These are phyloP conservation scores for Bombyx mandarina DNA, from an alignment of 1,140 invertebrate genomes.

Conservation along the genomic window DNA sequence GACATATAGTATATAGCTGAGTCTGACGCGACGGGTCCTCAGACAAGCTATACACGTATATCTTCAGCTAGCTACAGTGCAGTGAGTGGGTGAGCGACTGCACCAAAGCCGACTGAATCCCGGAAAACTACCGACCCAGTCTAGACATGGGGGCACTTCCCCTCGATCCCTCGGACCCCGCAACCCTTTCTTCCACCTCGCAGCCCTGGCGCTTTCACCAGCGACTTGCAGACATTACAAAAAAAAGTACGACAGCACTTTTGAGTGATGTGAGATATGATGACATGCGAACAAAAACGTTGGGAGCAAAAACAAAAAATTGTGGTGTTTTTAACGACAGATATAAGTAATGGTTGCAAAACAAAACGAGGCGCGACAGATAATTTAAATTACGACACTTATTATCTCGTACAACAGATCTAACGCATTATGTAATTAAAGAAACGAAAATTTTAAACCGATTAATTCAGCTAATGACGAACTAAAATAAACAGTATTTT, in stretches of 20 bases:
- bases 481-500: too few species aligned
- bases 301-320: not conserved
- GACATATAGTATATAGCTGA: slow-evolving; percentile 55
- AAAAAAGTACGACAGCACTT: slow-evolving; percentile 62
- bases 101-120: slow-evolving; percentile 67
- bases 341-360: too few species aligned
- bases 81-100: slow-evolving; percentile 64
- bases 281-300: slow-evolving; percentile 42
- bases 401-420: too few species aligned
- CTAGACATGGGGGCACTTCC: slow-evolving; percentile 68
- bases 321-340: too few species aligned
- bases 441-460: too few species aligned
- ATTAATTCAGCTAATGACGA: too few species aligned
- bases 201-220: slow-evolving; percentile 61
- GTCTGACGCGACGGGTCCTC: slow-evolving; percentile 57
- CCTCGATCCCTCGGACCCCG: slow-evolving; percentile 25
- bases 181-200: slow-evolving; percentile 19
- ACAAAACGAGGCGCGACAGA: too few species aligned
- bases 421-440: too few species aligned
- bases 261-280: slow-evolving; percentile 37
- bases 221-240: slow-evolving; percentile 66
- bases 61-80: slow-evolving; percentile 42
- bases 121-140: slow-evolving; percentile 71
- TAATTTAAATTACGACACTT: too few species aligned
- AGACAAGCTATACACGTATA: slow-evolving; percentile 43